phyloP scores from a whole-genome alignment of 2,113 vertebrate species.

The Cricetomys ansorgei region DNA sequence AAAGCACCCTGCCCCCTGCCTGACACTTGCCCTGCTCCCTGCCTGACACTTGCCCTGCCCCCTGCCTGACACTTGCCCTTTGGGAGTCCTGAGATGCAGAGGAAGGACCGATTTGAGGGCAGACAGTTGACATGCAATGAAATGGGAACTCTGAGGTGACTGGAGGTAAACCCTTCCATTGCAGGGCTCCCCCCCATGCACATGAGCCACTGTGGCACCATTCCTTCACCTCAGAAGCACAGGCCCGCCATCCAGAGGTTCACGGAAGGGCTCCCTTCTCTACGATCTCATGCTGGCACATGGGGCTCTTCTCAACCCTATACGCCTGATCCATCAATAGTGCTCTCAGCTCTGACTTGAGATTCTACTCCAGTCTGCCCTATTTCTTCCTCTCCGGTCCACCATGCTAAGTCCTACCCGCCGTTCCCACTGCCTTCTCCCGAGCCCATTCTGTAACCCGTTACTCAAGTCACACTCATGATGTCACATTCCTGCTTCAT shows the following conservation, averaged over 20 bases:
- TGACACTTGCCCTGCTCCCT: background rate
- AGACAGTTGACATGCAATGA: no score
- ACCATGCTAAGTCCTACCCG: no score
- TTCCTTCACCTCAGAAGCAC: accelerated
- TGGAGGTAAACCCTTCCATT: accelerated
- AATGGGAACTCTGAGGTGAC: background rate
- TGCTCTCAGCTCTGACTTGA: background rate
- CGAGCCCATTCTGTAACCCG: no score
- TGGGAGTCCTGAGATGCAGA: background rate
- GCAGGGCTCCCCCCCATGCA: accelerated
- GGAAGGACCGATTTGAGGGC: background rate
- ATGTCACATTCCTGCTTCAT: background rate
- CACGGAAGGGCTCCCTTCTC: background rate
- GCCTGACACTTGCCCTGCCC: background rate
- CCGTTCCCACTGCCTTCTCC: background rate
- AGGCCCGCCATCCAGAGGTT: accelerated
- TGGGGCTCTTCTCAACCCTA: background rate
- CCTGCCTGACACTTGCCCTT: background rate
- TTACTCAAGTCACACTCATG: background rate
- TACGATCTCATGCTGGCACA: background rate
- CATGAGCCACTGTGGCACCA: accelerated
- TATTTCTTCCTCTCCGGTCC: background rate
- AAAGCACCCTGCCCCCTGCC: no score
- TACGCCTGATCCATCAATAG: background rate
- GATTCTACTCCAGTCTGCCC: no score